These are phyloP conservation scores for Ammodytes dubius DNA, from an alignment of 2,113 vertebrate genomes.

Conservation along the genomic window DNA sequence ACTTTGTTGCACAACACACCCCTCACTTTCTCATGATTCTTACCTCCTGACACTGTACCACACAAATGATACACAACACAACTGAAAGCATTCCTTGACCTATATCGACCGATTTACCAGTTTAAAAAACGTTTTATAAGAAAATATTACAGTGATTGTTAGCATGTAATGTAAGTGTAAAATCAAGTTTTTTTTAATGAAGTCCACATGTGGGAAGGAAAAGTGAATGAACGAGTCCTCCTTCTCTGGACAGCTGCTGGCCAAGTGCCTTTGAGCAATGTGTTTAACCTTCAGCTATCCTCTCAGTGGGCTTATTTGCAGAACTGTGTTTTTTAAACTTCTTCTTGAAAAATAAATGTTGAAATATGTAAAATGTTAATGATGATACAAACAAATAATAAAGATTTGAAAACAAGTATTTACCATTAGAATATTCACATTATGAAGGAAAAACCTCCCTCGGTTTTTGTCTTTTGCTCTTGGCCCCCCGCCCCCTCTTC, in stretches of 20 bases:
- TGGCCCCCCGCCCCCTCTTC: not conserved
- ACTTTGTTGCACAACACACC: not conserved
- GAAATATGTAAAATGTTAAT: not conserved
- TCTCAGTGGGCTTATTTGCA: not conserved
- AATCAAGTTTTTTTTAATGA: not conserved
- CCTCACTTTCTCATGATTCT: not conserved
- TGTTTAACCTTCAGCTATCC: slow-evolving; percentile 4
- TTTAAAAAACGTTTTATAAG: not conserved
- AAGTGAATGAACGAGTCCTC: not conserved
- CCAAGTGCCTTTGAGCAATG: not conserved
- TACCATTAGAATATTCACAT: not conserved
- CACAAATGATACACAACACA: not conserved
- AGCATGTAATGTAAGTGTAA: not conserved
- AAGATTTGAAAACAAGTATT: not conserved
- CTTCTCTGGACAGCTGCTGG: not conserved
- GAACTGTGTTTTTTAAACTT: not conserved
- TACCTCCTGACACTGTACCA: not conserved
- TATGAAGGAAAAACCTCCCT: not conserved
- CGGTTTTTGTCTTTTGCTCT: slow-evolving; percentile 14
- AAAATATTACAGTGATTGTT: not conserved
- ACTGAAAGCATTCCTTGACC: not conserved
- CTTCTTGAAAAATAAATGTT: not conserved
- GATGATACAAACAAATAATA: not conserved
- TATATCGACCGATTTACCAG: not conserved
- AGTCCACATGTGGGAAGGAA: not conserved